phyloP scores from a whole-genome alignment of 2,113 vertebrate species.

The Pangasianodon hypophthalmus region DNA sequence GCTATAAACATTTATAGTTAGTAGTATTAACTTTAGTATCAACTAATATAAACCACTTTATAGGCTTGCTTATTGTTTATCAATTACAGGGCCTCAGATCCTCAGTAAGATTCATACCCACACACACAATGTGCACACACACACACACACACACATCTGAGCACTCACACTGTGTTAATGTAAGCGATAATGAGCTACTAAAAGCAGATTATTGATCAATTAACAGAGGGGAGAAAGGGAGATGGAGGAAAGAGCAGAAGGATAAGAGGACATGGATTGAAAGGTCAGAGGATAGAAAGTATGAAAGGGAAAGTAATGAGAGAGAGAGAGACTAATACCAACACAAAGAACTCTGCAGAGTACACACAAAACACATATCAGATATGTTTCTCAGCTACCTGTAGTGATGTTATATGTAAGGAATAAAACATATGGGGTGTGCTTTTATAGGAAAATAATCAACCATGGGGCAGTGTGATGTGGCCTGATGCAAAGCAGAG shows the following conservation, averaged over 20 bases:
- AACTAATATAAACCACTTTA: conserved; percentile 20
- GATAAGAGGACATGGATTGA: conserved; percentile 40
- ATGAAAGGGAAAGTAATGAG: background rate
- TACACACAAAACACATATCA: conserved; percentile 48
- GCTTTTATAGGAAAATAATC: conserved; percentile 56
- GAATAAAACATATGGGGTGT: conserved; percentile 48
- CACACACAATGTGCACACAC: background rate
- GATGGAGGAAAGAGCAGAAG: conserved; percentile 30
- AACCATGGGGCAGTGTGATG: background rate
- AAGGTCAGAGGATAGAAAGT: conserved; percentile 30
- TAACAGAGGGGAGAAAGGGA: conserved; percentile 26
- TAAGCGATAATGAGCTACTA: conserved; percentile 54
- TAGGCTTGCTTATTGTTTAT: conserved; percentile 11
- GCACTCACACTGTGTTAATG: conserved; percentile 49
- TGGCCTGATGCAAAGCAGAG: background rate
- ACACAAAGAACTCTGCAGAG: conserved; percentile 8
- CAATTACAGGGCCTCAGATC: conserved; percentile 19
- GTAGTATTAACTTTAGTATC: background rate
- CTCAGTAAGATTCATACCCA: background rate
- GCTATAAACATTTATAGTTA: conserved; percentile 29
- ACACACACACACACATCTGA: conserved; percentile 14
- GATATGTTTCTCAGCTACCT: conserved; percentile 66
- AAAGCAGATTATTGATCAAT: conserved; percentile 64
- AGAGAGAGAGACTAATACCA: conserved; percentile 3
- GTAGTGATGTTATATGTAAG: conserved; percentile 56